These are phyloP conservation scores for Microcebus murinus DNA, from an alignment of 2,113 vertebrate species.

Conservation along the genomic window DNA sequence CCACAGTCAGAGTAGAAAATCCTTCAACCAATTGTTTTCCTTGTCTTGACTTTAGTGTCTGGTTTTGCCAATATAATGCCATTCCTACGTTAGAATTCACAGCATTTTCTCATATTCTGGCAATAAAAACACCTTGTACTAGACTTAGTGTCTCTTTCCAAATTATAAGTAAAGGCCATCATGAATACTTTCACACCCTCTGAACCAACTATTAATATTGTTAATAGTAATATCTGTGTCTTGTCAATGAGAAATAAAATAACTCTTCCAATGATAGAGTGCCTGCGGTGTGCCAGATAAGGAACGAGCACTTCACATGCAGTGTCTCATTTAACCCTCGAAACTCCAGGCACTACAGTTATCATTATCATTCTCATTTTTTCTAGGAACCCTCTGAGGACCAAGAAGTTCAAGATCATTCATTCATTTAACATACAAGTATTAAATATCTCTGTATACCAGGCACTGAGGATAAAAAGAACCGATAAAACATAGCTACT, in stretches of 20 bases:
- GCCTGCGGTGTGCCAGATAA: neutral
- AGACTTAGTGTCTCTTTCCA: neutral
- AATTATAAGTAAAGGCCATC: neutral
- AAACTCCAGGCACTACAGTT: neutral
- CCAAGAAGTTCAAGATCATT: neutral
- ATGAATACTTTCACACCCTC: neutral
- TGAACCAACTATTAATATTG: neutral
- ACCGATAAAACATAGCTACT: neutral
- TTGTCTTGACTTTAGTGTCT: neutral
- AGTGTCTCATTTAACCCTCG: neutral
- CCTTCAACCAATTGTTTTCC: neutral
- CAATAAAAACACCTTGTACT: neutral
- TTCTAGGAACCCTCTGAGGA: neutral
- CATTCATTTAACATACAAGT: neutral
- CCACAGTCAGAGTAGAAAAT: neutral
- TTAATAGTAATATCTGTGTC: neutral
- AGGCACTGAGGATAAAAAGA: neutral
- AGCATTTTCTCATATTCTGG: neutral
- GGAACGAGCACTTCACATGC: neutral
- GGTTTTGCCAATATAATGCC: neutral
- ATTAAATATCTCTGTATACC: neutral
- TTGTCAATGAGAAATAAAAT: neutral
- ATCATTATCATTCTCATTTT: neutral
- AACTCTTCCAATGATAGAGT: neutral
- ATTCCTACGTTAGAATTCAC: neutral